Conservation (phyloP, 2,113 vertebrate species). For the Bubo scandiacus region DNA sequence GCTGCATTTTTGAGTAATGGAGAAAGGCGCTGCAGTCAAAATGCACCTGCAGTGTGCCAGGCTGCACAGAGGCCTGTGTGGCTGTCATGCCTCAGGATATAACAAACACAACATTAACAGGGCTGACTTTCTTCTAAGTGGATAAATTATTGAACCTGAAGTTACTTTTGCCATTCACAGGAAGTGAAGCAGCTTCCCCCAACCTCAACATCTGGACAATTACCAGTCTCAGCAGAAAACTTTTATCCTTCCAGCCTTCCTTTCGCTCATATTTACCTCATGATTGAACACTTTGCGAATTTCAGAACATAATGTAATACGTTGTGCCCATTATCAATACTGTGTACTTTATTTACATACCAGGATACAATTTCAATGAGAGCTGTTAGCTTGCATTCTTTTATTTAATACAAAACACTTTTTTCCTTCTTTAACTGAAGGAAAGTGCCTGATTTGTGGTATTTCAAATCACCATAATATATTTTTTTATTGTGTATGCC, state of each 20-base stretch:
- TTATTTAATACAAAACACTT: not conserved
- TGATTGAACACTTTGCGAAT: not conserved
- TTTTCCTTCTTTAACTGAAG: not conserved
- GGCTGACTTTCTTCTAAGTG: not conserved
- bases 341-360: not conserved
- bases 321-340: not conserved
- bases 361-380: not conserved
- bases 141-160: not conserved
- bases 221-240: not conserved
- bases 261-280: not conserved
- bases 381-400: not conserved
- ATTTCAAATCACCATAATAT: not conserved
- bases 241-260: not conserved
- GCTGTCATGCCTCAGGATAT: not conserved
- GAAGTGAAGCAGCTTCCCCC: rapidly evolving
- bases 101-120: not conserved
- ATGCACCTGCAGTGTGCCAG: not conserved
- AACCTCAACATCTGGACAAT: rapidly evolving
- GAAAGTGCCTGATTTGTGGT: not conserved
- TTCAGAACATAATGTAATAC: not conserved
- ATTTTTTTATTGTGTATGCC: not conserved
- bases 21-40: not conserved
- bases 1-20: not conserved
- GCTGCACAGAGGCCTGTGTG: not conserved
- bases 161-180: not conserved